Evolutionary conservation across 2,797 vertebrate genomes (phyloP), one percentile per base, ranked within the genome.

Genomic region (Pseudotriccus pelzelni): DNA sequence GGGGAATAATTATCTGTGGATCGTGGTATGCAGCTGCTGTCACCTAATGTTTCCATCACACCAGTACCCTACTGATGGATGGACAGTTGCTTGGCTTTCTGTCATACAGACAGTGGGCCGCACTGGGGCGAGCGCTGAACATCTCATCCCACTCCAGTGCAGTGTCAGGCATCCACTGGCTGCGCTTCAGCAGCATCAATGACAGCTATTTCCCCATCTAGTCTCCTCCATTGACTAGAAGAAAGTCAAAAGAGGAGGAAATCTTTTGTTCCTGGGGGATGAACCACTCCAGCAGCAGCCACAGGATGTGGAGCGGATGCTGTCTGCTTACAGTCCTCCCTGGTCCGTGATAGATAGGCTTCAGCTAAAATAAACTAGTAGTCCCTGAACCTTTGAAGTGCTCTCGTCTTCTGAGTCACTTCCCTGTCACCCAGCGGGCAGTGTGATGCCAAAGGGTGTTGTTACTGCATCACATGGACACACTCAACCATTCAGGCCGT

Each of bases 291-390:
- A 5, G 59, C 59, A 37, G 43, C 12, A 14, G 78, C 53, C 2
- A 2, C 84, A 49, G 69, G 79, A 84, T 89, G 44, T 2, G 0
- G 56, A 52, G 43, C 0, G n/a, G 75, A 79, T 87, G 81, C 81
- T 63, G 80, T 94, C 72, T 83, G 46, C 59, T 87, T 81, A 44
- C 18, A 3, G n/a, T 91, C 53, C 50, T 83, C 64, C 30, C 30
- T 14, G 4, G 34, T 58, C 32, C 0, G 0, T 58, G 7, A 3
- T 66, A 84, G 74, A 62, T 8, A 7, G 85, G 58, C 49, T 89
- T 91, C 70, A 74, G 74, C 43, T 93, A 90, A 95, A 89, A 83
- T 47, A 94, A 93, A 89, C 63, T 21, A 27, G 5, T 62, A 9
- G 43, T 90, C 70, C 47, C 16, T 3, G 6, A 56, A 55, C 46